Base-by-base conservation (phyloP, 2,797 vertebrate genomes). In the Phoeniculus purpureus region DNA sequence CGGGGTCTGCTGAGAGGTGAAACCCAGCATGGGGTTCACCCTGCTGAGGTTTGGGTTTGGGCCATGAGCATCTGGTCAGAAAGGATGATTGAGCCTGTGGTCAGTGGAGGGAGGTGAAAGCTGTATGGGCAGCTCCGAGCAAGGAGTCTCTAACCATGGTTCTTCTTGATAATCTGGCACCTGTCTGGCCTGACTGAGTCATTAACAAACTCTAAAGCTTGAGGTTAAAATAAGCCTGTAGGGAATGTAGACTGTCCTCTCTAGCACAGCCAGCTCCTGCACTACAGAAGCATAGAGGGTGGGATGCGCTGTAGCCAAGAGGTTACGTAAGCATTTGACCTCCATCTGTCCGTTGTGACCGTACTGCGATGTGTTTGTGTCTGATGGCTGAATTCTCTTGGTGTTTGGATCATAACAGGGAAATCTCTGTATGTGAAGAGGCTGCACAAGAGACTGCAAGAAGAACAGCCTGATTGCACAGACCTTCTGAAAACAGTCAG, bases 371-470 rank as follows among this genome's bases (percentile, higher is more conserved):
- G 37, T 31, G 1, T 48, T 26, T 1, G 2, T 9, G 68, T 17
- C 6, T 37, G 10, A 26, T 9, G 12, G 34, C 10, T 85, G 31
- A 31, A 34, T 60, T 77, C 37, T 76, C 72, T 7, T 22, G 50
- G 3, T 9, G 21, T 71, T 48, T 87, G 72, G 23, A 21, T 17
- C 32, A 3, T 68, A 52, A 26, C 72, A 99, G 99, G 99, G 50
- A 99, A 99, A 96, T 99, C 99, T 23, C 98, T 99, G 9, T 99
- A 98, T 29, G 98, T 99, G 83, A 98, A 96, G 85, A 98, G 98
- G 74, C 90, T 99, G 25, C 97, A 98, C 68, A 90, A 97, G 87
- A 98, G 97, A 51, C 96, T 99, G 79, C 94, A 97, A 58, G 67
- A 5, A 19, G 94, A 92, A 60, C 94, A 96, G 3, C 86, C 76